These are phyloP conservation scores for Pluvialis apricaria DNA, from an alignment of 2,113 vertebrate species.

Conservation along the genomic window DNA sequence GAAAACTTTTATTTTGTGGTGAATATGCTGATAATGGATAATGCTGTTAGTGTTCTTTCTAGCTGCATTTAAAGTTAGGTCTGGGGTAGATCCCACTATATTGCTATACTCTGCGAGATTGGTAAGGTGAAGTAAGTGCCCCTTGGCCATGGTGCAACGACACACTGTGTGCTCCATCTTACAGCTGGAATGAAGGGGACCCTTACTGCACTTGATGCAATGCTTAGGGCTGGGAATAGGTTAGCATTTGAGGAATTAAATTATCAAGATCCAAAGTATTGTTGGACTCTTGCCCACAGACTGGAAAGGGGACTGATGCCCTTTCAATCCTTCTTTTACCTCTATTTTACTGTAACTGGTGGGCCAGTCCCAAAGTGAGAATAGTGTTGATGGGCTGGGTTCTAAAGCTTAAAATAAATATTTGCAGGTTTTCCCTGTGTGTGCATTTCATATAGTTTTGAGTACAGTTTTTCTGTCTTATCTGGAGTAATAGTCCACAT, in stretches of 20 bases:
- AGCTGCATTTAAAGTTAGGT: not conserved
- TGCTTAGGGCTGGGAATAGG: not conserved
- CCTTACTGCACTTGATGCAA: not conserved
- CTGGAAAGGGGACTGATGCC: not conserved
- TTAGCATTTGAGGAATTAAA: not conserved
- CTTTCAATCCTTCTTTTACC: not conserved
- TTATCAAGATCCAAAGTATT: not conserved
- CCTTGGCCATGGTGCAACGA: fast-evolving
- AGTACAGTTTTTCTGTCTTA: not conserved
- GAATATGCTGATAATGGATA: not conserved
- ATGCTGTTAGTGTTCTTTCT: not conserved
- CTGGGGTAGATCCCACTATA: not conserved
- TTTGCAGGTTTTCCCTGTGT: not conserved
- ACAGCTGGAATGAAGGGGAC: not conserved
- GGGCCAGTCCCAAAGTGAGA: not conserved
- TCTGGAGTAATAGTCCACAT: not conserved
- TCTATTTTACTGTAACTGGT: not conserved
- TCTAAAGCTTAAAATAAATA: not conserved
- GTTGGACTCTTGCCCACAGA: not conserved
- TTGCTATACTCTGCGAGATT: not conserved
- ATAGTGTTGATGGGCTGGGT: not conserved
- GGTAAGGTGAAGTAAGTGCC: not conserved
- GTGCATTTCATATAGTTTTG: not conserved
- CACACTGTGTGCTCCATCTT: not conserved
- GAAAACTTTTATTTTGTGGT: not conserved